Base-by-base conservation (phyloP, 2,888 invertebrate genomes). In the Hydrotaea diabolus region DNA sequence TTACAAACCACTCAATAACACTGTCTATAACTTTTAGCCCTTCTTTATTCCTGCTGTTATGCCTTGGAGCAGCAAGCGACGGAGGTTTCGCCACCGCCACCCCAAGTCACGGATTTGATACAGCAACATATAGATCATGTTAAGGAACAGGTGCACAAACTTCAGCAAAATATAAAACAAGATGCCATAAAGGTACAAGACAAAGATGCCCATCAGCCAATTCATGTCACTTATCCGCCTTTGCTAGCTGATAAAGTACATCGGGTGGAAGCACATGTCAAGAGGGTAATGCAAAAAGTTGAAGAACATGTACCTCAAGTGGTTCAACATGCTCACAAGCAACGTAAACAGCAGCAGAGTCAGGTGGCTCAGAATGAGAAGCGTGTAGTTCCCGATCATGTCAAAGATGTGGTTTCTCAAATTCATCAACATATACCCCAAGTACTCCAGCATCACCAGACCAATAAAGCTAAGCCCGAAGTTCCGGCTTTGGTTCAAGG, bases 401-500 rank as follows among this genome's bases (percentile, higher is more conserved):
- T 66, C 31, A 80, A 74, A 64, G 11, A 31, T 26, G 78, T 83
- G 71, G 79, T 81, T 9, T 49, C 77, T 17, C 79, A 81, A 7
- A 73, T 73, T 0, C 77, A 85, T 21, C 76, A 83, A 57, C 84
- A 86, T 57, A 21, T 81, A 5, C 81, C 71, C 11, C 39, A 72
- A 11, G 73, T 79, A 26, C 13, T 77, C 57, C 66, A 77, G 23
- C 72, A 74, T 1, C 39, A 66, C n/a, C 15, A 39, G 23, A 26
- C 31, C 13, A 39, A 39, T 17, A 31, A 64, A 17, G 36, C 31
- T 0, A 31, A 64, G 26, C 53, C 21, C 36, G 36, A 19, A 71
- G 46, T 71, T 2, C 77, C 79, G 2, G 86, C 86, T 77, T 85
- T 85, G 80, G 73, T 66, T 0, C 53, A 64, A 31, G 83, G 85